These are phyloP conservation scores for Oscheius sp. DNA, from an alignment of 2,888 invertebrate species.

Conservation along the genomic window DNA sequence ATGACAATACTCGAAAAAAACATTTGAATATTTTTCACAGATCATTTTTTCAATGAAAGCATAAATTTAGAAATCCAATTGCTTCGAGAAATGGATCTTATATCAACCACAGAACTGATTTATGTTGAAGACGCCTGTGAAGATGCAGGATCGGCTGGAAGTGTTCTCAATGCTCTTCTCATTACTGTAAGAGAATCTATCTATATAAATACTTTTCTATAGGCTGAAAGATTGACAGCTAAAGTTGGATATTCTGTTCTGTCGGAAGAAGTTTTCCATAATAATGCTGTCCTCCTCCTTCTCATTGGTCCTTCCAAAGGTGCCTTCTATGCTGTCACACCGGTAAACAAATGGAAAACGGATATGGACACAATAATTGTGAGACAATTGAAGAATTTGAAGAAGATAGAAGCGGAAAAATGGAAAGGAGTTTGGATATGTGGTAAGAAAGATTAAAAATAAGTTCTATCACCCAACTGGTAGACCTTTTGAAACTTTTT, in stretches of 20 bases:
- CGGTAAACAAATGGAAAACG: not conserved
- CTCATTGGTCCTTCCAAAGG: constrained; percentile 59
- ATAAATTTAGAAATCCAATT: constrained; percentile 24
- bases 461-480: no score
- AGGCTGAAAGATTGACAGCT: constrained; percentile 73
- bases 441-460: constrained; percentile 27
- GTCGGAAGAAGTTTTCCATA: constrained; percentile 71
- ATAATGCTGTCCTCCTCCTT: constrained; percentile 71
- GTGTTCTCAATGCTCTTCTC: constrained; percentile 74
- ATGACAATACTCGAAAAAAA: no score
- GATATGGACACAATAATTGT: constrained; percentile 12
- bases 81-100: constrained; percentile 15
- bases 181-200: constrained; percentile 62
- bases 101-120: constrained; percentile 34
- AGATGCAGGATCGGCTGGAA: constrained; percentile 71
- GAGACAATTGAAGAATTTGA: not conserved
- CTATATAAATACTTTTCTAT: not conserved
- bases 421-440: constrained; percentile 41
- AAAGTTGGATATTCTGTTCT: constrained; percentile 71
- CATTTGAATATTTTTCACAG: no score
- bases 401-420: not conserved
- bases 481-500: no score
- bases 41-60: not conserved
- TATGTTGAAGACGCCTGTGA: constrained; percentile 50
- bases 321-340: not conserved